Percentiles rank a stretch among this genome's conserved stretches.
These are phyloP conservation scores for Acanthaster planci DNA, from an alignment of 35 echinoderm and acorn worm species.

Conservation along the genomic window DNA sequence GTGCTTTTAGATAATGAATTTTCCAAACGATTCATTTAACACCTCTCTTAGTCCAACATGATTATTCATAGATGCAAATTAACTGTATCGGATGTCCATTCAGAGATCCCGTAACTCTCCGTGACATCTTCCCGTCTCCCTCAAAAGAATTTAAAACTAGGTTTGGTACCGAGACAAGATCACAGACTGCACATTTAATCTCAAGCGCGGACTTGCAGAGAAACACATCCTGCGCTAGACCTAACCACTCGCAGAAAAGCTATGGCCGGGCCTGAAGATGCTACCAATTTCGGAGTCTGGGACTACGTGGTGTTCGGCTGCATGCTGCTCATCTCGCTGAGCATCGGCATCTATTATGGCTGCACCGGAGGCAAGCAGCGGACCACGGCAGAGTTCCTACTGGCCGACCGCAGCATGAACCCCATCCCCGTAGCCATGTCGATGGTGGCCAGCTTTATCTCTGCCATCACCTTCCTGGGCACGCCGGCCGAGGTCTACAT, in stretches of 20 bases:
- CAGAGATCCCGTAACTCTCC: no score
- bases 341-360: constrained; percentile 63
- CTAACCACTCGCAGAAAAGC: background rate
- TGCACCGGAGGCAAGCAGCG: constrained; percentile 51
- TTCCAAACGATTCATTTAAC: no score
- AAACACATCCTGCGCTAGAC: no score
- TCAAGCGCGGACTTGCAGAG: no score
- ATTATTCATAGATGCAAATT: no score
- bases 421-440: constrained; percentile 59
- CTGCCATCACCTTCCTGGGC: constrained; percentile 70
- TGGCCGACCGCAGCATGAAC: constrained; percentile 65
- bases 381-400: constrained; percentile 64
- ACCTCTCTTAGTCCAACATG: no score
- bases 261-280: background rate
- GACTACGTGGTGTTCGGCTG: constrained; percentile 60
- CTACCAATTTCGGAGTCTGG: constrained; percentile 21
- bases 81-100: no score
- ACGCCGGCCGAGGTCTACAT: constrained; percentile 66
- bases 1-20: no score
- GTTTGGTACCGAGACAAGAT: no score
- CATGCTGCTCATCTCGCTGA: constrained; percentile 51
- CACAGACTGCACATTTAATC: no score
- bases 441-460: constrained; percentile 79
- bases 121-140: no score
- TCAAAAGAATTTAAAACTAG: no score